Base-by-base conservation (phyloP, 2,888 invertebrate species). In the Ischnus inquisitorius region DNA sequence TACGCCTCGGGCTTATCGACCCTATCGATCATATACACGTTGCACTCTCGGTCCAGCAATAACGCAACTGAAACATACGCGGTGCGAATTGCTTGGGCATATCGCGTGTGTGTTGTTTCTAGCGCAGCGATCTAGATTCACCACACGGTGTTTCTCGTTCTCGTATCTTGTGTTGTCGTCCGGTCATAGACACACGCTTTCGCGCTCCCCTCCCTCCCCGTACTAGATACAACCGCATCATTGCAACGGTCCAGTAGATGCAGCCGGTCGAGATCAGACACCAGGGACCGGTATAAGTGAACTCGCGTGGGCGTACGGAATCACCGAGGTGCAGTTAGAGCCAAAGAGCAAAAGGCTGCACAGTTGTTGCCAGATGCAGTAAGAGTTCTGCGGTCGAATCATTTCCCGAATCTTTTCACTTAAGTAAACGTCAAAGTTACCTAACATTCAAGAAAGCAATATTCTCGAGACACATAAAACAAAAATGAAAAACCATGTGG, bases 1-100 rank as follows among this genome's bases (percentile, higher is more conserved):
- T 84, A 81, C 78, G 75, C 81, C 74, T 72, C 81, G 69, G 84
- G 81, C 81, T 84, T 84, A 84, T 84, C 81, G 84, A 81, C 81
- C 69, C 78, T 81, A 81, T 84, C 84, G 84, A 84, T 84, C 84
- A 84, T 84, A 71, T 75, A 57, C 75, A 48, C 34, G 22, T 68
- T 72, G 72, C 57, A 72, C 22, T 72, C 60, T 41, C 69, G 43
- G 68, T 57, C 48, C 68, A 48, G 74, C 77, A 81, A 84, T 81
- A 84, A 78, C 46, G 46, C 68, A 48, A 39, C 54, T 64, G 81
- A 78, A 81, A 64, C 69, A 68, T 77, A 62, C 57, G 68, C 77
- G 68, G 69, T 64, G 64, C 51, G 64, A 84, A 84, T 84, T 81
- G 81, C 72, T 48, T n/a, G 34, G 74, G 60, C 57, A 60, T 28